A percentile compares a stretch with the other conserved stretches of the same genome.
Evolutionary conservation across 2,797 vertebrate species (phyloP).

Genomic region (Danio kyathit): DNA sequence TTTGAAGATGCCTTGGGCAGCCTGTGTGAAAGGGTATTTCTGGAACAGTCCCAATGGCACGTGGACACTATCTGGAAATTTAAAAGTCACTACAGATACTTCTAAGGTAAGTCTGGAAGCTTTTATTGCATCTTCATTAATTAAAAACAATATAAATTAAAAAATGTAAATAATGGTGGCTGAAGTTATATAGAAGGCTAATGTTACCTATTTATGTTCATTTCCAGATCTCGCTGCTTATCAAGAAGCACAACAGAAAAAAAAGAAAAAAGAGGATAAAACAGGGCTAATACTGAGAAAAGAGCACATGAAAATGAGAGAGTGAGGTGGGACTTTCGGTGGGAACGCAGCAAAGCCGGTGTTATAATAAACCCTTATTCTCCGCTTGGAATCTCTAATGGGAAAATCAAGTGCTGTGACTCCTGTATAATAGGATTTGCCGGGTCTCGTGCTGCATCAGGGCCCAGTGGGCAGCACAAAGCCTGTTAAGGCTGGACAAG

Average conservation of each 20-base stretch:
- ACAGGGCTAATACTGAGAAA: conserved; percentile 34
- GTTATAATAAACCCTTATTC: conserved; percentile 81
- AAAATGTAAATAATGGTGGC: neutral
- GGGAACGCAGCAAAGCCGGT: conserved; percentile 76
- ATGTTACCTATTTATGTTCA: neutral
- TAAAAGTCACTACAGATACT: neutral
- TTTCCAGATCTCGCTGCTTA: neutral
- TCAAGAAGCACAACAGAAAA: neutral
- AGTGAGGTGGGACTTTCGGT: conserved; percentile 62
- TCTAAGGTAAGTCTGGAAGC: neutral
- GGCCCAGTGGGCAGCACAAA: conserved; percentile 87
- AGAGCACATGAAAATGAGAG: conserved; percentile 49
- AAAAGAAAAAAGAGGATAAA: neutral
- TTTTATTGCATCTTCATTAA: neutral
- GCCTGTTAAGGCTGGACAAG: conserved; percentile 89
- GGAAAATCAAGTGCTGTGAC: conserved; percentile 87
- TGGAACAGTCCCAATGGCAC: neutral
- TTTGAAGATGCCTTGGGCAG: conserved; percentile 37
- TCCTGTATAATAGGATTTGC: conserved; percentile 89
- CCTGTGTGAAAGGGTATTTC: neutral
- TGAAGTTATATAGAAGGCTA: neutral
- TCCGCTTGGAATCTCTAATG: conserved; percentile 84
- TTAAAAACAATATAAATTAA: neutral
- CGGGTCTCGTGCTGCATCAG: conserved; percentile 86
- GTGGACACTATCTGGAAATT: neutral